Conservation (phyloP, 2,888 invertebrate species). For the Amphipyra berbera region DNA sequence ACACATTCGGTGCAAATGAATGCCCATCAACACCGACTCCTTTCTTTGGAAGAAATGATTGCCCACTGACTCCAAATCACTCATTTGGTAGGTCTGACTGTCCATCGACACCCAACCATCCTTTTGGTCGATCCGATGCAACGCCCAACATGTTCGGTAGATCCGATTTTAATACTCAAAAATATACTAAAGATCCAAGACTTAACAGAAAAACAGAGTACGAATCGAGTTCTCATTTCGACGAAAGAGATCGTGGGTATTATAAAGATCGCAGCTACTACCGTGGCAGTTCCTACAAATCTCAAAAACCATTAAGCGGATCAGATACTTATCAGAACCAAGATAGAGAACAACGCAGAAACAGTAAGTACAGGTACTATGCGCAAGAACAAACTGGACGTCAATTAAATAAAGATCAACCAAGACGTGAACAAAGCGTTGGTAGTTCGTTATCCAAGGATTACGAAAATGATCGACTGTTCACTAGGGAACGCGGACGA, state of each 20-base stretch:
- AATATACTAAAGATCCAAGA: constrained; percentile 75
- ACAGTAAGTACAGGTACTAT: constrained; percentile 60
- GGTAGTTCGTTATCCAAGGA: constrained; percentile 44
- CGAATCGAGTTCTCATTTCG: constrained; percentile 63
- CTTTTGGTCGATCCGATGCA: constrained; percentile 56
- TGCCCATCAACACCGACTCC: constrained; percentile 57
- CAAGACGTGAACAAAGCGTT: constrained; percentile 28
- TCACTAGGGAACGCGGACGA: constrained; percentile 56
- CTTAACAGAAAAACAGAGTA: constrained; percentile 73
- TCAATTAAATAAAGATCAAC: constrained; percentile 40
- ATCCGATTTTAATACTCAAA: constrained; percentile 52
- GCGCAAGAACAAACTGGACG: constrained; percentile 37
- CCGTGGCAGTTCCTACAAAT: constrained; percentile 57
- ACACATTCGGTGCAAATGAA: constrained; percentile 64
- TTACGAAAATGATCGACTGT: constrained; percentile 42
- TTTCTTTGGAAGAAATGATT: constrained; percentile 62
- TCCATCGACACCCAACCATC: constrained; percentile 45
- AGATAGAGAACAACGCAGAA: constrained; percentile 67
- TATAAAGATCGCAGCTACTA: constrained; percentile 66
- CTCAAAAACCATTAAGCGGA: constrained; percentile 57
- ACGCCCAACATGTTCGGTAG: constrained; percentile 58
- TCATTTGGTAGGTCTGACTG: constrained; percentile 58
- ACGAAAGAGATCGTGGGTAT: constrained; percentile 68
- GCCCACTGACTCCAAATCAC: constrained; percentile 55
- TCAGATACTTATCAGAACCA: constrained; percentile 61